Evolutionary conservation across 1,140 invertebrate species (phyloP).

Genomic region (Lysiphlebus fabarum): DNA sequence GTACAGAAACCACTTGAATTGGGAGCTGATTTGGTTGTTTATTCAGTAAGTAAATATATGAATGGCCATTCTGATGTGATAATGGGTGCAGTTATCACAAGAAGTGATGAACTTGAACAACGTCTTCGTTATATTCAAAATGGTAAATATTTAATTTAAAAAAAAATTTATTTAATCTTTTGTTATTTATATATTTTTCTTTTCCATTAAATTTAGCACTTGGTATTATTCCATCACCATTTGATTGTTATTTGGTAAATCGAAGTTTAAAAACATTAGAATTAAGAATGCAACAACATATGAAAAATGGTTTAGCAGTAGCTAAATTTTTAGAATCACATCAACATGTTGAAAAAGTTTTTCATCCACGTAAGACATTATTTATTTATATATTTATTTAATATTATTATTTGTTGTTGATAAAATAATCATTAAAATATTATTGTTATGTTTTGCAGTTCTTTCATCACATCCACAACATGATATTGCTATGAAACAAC

Average conservation of each 20-base stretch:
- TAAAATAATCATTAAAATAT: not conserved
- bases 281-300: conserved; percentile 87
- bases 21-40: conserved; percentile 88
- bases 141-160: conserved; percentile 61
- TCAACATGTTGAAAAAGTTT: conserved; percentile 73
- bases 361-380: conserved; percentile 71
- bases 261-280: conserved; percentile 92
- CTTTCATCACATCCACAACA: conserved; percentile 91
- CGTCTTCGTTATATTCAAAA: conserved; percentile 86
- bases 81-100: conserved; percentile 87
- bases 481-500: conserved; percentile 77
- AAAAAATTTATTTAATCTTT: too few species aligned
- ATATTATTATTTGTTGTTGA: not conserved
- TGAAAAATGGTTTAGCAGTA: conserved; percentile 72
- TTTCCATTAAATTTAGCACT: conserved; percentile 59
- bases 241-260: conserved; percentile 93
- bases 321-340: conserved; percentile 79
- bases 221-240: conserved; percentile 92
- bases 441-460: conserved; percentile 54
- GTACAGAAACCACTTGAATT: conserved; percentile 77
- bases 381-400: conserved; percentile 14
- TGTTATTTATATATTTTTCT: too few species aligned
- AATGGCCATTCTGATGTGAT: conserved; percentile 97
- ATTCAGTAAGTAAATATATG: conserved; percentile 97
- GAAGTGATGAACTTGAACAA: conserved; percentile 68